Evolutionary conservation across 2,113 vertebrate species (phyloP).

Genomic region (Burhinus oedicnemus): DNA sequence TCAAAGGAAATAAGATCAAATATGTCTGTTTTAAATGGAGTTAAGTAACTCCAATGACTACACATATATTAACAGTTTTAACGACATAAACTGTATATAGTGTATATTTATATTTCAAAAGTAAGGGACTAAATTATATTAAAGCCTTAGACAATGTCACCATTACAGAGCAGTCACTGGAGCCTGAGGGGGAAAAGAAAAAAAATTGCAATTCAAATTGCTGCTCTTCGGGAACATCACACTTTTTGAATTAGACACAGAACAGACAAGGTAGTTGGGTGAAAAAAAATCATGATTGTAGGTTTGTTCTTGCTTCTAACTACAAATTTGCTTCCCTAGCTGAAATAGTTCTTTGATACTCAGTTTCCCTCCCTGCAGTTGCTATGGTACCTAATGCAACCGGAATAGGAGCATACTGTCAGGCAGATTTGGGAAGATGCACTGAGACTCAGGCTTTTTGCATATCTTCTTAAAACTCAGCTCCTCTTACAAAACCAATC

Average conservation of each 20-base stretch:
- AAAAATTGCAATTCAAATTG: background rate
- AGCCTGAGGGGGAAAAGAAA: background rate
- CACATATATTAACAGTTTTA: background rate
- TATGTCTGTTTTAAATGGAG: background rate
- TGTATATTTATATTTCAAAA: background rate
- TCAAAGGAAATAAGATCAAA: background rate
- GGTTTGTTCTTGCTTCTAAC: background rate
- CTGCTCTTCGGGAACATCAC: background rate
- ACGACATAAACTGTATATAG: background rate
- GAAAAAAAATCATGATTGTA: background rate
- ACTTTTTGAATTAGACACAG: background rate
- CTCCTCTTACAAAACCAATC: background rate
- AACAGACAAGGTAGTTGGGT: background rate
- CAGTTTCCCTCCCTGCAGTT: background rate
- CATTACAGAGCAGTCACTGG: background rate
- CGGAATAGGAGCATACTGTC: background rate
- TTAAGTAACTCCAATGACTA: background rate
- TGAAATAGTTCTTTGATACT: conserved; percentile 21
- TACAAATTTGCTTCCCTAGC: background rate
- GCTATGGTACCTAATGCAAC: background rate
- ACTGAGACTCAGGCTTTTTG: background rate
- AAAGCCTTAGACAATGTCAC: background rate
- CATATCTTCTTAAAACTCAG: background rate
- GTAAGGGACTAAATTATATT: background rate
- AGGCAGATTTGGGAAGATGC: background rate